These are phyloP conservation scores for Vulpes lagopus DNA, from an alignment of 2,113 vertebrate species.

Conservation along the genomic window DNA sequence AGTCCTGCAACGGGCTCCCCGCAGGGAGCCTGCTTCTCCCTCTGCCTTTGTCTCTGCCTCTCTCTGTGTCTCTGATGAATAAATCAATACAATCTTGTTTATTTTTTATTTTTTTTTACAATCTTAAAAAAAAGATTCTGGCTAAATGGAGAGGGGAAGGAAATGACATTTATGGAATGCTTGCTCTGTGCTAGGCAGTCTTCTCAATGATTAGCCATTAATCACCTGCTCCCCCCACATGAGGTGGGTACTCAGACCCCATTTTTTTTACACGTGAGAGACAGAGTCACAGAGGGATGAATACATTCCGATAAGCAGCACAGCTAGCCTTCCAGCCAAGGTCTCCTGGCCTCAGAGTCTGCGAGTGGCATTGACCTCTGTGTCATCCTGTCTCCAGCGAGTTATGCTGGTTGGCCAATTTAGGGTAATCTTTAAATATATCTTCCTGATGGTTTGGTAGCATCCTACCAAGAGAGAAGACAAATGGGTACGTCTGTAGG, in stretches of 20 bases:
- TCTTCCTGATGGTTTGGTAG: not conserved
- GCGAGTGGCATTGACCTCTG: not conserved
- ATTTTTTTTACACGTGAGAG: not conserved
- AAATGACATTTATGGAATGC: fast-evolving
- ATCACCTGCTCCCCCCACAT: not conserved
- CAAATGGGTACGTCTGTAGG: not conserved
- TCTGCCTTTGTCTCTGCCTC: no score
- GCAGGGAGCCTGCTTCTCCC: no score
- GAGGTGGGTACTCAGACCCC: not conserved
- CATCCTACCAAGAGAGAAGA: not conserved
- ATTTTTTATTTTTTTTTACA: no score
- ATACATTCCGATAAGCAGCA: fast-evolving
- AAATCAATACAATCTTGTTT: no score
- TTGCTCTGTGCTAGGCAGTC: not conserved
- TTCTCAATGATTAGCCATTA: not conserved
- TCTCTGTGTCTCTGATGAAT: no score
- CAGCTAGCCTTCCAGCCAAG: fast-evolving
- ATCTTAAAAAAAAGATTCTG: not conserved
- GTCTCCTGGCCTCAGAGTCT: not conserved
- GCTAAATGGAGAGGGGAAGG: not conserved
- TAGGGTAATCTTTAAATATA: not conserved
- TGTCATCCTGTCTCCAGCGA: not conserved
- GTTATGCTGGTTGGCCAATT: not conserved
- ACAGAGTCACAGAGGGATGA: not conserved
- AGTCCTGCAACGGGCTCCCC: no score